Evolutionary conservation across 2,888 invertebrate species (phyloP), one percentile per base, ranked within the genome.

Genomic region (Plemyria rubiginata): DNA sequence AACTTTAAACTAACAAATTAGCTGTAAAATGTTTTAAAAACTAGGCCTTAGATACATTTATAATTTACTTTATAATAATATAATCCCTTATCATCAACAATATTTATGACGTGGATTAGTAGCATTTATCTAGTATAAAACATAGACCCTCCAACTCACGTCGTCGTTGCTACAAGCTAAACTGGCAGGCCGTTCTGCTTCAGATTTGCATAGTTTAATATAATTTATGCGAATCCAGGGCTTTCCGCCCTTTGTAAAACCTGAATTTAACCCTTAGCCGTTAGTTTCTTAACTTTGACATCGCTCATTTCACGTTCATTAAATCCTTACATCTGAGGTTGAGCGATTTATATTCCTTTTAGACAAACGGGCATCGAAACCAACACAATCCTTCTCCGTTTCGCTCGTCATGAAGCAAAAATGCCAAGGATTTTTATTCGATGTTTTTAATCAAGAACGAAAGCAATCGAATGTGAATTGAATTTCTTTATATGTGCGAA

Each of bases 1-100:
- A 54, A 53, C 16, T 16, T 45, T 2, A 43, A 43, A 38, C 8
- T 36, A 32, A 56, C 70, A 73, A 74, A 71, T 72, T 72, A 64
- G 70, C 56, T 60, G 60, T 48, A 65, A 54, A 65, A 76, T 80
- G 78, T 77, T 83, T 79, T 78, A 77, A 78, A 32, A 64, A 54
- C 48, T 77, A 75, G 62, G 70, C 65, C 70, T 77, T 71, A 67
- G 64, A 69, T 76, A 72, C 66, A 70, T 69, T 55, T 65, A 67
- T 65, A 46, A 61, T 64, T 67, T 66, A 65, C 55, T 40, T 61
- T 61, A 64, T n/a, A n/a, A n/a, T n/a, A n/a, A n/a, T 58, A 64
- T 68, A 60, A 64, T 59, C 59, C n/a, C 65, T 68, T 74, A 73
- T 77, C 70, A 71, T 76, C 67, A 66, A 58, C 41, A 66, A 63